These are phyloP conservation scores for Pseudococcus jackbeardsleyi DNA, from an alignment of 2,888 invertebrate genomes.

Conservation along the genomic window DNA sequence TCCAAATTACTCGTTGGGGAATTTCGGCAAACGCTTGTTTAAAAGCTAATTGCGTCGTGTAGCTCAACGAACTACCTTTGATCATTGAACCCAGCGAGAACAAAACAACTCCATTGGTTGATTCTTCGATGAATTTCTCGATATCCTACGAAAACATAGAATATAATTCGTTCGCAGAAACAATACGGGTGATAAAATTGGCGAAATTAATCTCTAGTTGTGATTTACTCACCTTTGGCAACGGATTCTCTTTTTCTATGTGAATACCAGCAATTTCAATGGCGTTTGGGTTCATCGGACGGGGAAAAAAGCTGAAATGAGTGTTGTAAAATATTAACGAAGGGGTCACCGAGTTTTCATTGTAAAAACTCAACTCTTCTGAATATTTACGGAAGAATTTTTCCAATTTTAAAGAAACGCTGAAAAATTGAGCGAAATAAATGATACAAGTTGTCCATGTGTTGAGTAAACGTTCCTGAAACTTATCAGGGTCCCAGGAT, in stretches of 20 bases:
- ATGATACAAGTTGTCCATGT: conserved; percentile 13
- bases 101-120: conserved; percentile 38
- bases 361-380: background rate
- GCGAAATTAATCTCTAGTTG: background rate
- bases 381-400: conserved; percentile 20
- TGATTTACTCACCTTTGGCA: conserved; percentile 23
- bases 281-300: conserved; percentile 50
- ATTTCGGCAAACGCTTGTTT: conserved; percentile 52
- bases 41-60: background rate
- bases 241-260: background rate
- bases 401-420: background rate
- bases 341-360: background rate
- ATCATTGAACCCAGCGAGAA: conserved; percentile 48
- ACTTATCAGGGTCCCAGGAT: background rate
- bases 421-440: background rate
- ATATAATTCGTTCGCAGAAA: background rate
- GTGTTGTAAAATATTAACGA: conserved; percentile 57
- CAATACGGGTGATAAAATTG: background rate
- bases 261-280: conserved; percentile 58
- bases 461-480: conserved; percentile 2
- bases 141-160: background rate
- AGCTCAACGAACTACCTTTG: conserved; percentile 9
- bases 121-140: conserved; percentile 34
- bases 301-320: conserved; percentile 29
- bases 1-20: conserved; percentile 58